phyloP scores from a whole-genome alignment of 1,140 invertebrate species.

The Manduca sexta region DNA sequence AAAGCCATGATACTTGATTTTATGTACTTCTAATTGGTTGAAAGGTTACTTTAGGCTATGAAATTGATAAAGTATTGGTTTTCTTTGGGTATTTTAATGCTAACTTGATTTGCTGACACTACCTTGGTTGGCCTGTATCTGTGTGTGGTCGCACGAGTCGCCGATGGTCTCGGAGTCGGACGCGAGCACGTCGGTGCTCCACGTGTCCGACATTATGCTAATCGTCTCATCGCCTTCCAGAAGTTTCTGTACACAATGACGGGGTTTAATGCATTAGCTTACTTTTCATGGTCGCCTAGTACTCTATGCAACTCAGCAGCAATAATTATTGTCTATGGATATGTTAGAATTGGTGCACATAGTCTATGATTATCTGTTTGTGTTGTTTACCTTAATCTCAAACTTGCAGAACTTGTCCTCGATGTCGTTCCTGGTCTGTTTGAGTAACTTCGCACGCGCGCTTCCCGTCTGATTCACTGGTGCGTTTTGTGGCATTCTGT shows the following conservation, averaged over 20 bases:
- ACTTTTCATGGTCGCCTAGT: too few species aligned
- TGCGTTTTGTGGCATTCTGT: constrained; percentile 49
- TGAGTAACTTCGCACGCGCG: constrained; percentile 77
- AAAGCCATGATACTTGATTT: too few species aligned
- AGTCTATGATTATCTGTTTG: too few species aligned
- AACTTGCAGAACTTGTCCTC: constrained; percentile 99
- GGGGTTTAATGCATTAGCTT: too few species aligned
- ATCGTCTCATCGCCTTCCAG: constrained; percentile 94
- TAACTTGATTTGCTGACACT: too few species aligned
- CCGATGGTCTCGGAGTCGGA: constrained; percentile 94
- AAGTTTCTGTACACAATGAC: constrained; percentile 73
- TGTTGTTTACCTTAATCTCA: constrained; percentile 83
- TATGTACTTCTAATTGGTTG: too few species aligned
- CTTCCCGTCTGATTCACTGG: constrained; percentile 52
- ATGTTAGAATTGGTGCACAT: too few species aligned
- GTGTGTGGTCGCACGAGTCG: constrained; percentile 76
- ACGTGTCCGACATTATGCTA: constrained; percentile 96
- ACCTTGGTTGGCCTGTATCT: constrained; percentile 43
- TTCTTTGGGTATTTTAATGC: too few species aligned
- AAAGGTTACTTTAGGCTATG: too few species aligned
- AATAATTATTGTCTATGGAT: too few species aligned
- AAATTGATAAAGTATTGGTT: too few species aligned
- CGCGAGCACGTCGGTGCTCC: constrained; percentile 96
- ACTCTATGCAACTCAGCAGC: too few species aligned
- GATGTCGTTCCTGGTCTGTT: constrained; percentile 91